Percentiles rank a stretch among this genome's conserved stretches.
These are phyloP conservation scores for Aleiodes alternator DNA, from an alignment of 2,888 invertebrate genomes.

Conservation along the genomic window DNA sequence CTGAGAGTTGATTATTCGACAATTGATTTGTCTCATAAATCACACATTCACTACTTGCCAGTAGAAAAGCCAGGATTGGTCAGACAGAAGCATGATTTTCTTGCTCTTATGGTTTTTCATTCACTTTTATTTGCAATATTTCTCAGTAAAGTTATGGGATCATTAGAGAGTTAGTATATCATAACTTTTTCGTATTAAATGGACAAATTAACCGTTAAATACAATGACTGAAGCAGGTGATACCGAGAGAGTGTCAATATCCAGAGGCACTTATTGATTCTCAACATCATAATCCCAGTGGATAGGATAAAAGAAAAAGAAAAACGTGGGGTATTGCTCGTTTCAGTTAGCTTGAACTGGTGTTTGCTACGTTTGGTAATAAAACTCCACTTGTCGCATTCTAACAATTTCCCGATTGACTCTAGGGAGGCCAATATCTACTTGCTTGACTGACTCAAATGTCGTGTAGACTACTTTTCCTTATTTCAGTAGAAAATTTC, in stretches of 20 bases:
- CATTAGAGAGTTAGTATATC: slow-evolving; percentile 10
- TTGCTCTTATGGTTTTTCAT: background rate
- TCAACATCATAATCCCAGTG: slow-evolving; percentile 14
- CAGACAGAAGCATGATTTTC: background rate
- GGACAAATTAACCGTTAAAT: slow-evolving; percentile 16
- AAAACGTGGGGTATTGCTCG: background rate
- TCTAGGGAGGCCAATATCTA: slow-evolving; percentile 31
- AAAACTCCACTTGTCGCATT: slow-evolving; percentile 37
- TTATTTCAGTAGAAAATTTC: slow-evolving; percentile 10
- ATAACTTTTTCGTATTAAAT: background rate
- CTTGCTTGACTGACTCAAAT: slow-evolving; percentile 32
- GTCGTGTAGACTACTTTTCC: slow-evolving; percentile 15
- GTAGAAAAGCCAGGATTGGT: too few species aligned
- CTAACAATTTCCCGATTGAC: slow-evolving; percentile 34
- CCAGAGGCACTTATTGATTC: slow-evolving; percentile 23
- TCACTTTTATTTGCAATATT: slow-evolving; percentile 1
- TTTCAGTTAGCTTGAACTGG: background rate
- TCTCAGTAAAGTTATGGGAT: background rate
- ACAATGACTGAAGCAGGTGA: slow-evolving; percentile 1
- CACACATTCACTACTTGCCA: too few species aligned
- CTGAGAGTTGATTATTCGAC: too few species aligned
- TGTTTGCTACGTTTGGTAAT: slow-evolving; percentile 18
- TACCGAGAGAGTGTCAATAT: slow-evolving; percentile 7
- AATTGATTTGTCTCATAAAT: too few species aligned
- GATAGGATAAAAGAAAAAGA: background rate